Conservation (phyloP, 2,888 invertebrate genomes). For the Orgyia antiqua region DNA sequence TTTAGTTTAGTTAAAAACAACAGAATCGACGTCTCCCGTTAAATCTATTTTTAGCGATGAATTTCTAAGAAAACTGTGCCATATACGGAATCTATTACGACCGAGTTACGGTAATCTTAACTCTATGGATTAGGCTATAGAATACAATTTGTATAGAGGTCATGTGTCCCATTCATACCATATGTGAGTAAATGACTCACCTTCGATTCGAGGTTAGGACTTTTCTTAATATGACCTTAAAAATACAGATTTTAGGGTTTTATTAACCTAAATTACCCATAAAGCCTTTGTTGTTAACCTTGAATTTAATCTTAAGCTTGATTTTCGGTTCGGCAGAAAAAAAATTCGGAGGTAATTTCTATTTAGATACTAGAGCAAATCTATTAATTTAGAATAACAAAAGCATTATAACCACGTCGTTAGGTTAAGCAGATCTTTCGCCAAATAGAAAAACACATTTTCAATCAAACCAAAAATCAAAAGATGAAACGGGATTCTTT, state of each 20-base stretch:
- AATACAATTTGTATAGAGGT: slow-evolving; percentile 7
- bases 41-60: slow-evolving; percentile 20
- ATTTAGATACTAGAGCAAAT: too few relatives aligned
- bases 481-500: too few relatives aligned
- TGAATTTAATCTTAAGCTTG: background rate
- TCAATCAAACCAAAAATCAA: too few relatives aligned
- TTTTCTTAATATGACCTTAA: slow-evolving; percentile 23
- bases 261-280: too few relatives aligned
- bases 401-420: too few relatives aligned
- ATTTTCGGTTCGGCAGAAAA: too few relatives aligned
- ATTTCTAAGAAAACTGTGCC: slow-evolving; percentile 23
- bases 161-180: slow-evolving; percentile 15
- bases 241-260: slow-evolving; percentile 16
- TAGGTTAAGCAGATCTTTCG: too few relatives aligned
- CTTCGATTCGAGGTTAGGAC: slow-evolving; percentile 13
- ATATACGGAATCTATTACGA: slow-evolving; percentile 19
- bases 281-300: too few relatives aligned
- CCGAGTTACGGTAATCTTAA: slow-evolving; percentile 7
- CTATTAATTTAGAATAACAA: too few relatives aligned
- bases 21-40: background rate
- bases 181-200: slow-evolving; percentile 24
- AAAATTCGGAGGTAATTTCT: too few relatives aligned
- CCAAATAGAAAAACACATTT: too few relatives aligned
- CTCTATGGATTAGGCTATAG: slow-evolving; percentile 2
- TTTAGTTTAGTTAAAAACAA: background rate